Conservation (phyloP, 1,140 invertebrate species). For the Argopecten irradians region DNA sequence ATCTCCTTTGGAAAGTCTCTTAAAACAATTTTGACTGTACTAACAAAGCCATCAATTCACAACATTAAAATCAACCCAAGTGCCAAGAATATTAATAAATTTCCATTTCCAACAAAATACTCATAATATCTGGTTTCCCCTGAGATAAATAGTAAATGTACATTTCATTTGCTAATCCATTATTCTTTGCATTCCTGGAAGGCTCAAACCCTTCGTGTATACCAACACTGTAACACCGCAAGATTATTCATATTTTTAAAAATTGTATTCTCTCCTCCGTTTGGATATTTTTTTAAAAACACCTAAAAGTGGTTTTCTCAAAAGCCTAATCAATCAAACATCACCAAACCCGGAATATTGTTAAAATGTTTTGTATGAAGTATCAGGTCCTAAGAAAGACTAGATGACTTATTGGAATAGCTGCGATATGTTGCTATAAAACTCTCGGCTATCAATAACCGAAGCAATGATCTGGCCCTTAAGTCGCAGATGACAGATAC, state of each 20-base stretch:
- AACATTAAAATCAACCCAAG: neutral
- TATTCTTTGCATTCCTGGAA: neutral
- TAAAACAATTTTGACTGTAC: too few relatives aligned
- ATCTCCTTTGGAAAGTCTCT: too few relatives aligned
- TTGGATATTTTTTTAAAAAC: neutral
- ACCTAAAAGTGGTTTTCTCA: neutral
- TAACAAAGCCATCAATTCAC: neutral
- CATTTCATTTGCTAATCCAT: slow-evolving; percentile 4
- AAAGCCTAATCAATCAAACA: neutral
- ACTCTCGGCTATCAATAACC: neutral
- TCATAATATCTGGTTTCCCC: neutral
- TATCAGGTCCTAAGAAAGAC: neutral
- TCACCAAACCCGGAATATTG: neutral
- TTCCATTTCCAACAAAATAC: neutral
- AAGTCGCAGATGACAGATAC: neutral
- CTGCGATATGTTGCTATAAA: neutral
- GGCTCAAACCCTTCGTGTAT: neutral
- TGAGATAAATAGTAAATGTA: neutral
- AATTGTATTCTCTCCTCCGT: neutral
- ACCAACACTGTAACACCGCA: neutral
- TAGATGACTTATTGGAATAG: too few relatives aligned
- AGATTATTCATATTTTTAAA: neutral
- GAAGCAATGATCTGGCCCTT: neutral
- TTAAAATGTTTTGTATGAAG: neutral
- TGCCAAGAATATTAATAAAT: neutral